phyloP scores from a whole-genome alignment of 2,888 invertebrate genomes.

The Smittia sp. region DNA sequence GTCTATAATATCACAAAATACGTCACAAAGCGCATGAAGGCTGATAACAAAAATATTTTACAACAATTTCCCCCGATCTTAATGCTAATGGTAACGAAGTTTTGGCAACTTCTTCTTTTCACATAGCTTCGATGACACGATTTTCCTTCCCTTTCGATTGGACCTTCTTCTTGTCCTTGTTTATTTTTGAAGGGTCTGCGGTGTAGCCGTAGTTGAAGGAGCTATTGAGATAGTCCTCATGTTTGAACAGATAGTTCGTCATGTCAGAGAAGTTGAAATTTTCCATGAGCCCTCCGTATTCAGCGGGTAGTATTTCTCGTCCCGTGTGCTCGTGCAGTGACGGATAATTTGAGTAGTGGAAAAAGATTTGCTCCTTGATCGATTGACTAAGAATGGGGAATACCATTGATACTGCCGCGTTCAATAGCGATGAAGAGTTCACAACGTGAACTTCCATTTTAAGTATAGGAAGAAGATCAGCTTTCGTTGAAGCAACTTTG shows the following conservation, averaged over 20 bases:
- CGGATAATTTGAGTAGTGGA: conserved; percentile 48
- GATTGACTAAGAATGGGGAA: conserved; percentile 39
- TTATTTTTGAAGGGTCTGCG: background rate
- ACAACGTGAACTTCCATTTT: conserved; percentile 40
- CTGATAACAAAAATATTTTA: no score
- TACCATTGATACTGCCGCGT: conserved; percentile 29
- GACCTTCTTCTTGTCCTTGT: conserved; percentile 28
- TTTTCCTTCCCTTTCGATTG: background rate
- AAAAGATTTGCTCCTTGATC: conserved; percentile 44
- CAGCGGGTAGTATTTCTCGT: conserved; percentile 48
- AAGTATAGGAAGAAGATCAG: conserved; percentile 33
- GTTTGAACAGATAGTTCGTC: conserved; percentile 35
- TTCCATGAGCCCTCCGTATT: conserved; percentile 49
- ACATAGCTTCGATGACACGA: background rate
- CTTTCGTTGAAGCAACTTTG: conserved; percentile 38
- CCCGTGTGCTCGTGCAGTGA: conserved; percentile 50
- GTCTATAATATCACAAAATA: no score
- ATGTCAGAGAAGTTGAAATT: conserved; percentile 43
- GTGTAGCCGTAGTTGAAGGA: background rate
- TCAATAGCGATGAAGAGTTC: conserved; percentile 37
- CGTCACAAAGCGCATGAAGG: no score
- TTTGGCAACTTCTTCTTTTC: background rate
- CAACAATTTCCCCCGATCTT: background rate
- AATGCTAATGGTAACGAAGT: background rate
- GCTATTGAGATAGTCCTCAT: conserved; percentile 34